phyloP scores from a whole-genome alignment of 2,797 vertebrate genomes.

The Gymnocypris eckloni region DNA sequence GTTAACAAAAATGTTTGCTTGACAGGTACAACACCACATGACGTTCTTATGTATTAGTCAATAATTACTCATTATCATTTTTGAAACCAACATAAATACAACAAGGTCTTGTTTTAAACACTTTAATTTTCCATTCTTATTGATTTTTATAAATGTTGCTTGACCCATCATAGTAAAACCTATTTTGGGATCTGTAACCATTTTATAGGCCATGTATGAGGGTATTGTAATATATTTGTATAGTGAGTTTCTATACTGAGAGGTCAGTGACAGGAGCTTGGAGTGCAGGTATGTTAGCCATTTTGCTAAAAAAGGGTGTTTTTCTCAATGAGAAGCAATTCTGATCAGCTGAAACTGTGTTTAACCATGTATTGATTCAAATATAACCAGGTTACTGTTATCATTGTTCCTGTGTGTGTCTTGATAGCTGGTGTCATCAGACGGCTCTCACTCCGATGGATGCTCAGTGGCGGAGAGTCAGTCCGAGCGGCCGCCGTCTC shows the following conservation, averaged over 20 bases:
- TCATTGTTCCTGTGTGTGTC: slow-evolving; percentile 1
- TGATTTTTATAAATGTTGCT: neutral
- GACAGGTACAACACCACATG: neutral
- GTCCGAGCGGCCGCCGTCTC: slow-evolving; percentile 76
- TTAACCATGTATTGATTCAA: neutral
- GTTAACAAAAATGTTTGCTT: neutral
- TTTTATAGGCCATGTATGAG: neutral
- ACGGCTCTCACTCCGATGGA: slow-evolving; percentile 77
- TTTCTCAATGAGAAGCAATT: neutral
- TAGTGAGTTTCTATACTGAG: neutral
- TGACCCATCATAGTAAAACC: neutral
- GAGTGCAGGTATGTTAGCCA: neutral
- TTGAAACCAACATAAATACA: neutral
- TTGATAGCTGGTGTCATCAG: slow-evolving; percentile 87
- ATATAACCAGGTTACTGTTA: neutral
- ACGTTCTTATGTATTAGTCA: neutral
- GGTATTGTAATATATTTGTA: neutral
- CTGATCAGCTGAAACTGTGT: neutral
- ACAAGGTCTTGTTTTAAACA: neutral
- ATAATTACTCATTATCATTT: too few relatives aligned
- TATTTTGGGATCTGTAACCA: neutral
- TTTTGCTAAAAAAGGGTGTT: neutral
- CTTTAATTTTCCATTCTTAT: neutral
- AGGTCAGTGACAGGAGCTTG: neutral
- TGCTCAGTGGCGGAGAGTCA: slow-evolving; percentile 78